Evolutionary conservation across 2,888 invertebrate species (phyloP), one percentile per base, ranked within the genome.

Genomic region (Dromius quadrimaculatus): DNA sequence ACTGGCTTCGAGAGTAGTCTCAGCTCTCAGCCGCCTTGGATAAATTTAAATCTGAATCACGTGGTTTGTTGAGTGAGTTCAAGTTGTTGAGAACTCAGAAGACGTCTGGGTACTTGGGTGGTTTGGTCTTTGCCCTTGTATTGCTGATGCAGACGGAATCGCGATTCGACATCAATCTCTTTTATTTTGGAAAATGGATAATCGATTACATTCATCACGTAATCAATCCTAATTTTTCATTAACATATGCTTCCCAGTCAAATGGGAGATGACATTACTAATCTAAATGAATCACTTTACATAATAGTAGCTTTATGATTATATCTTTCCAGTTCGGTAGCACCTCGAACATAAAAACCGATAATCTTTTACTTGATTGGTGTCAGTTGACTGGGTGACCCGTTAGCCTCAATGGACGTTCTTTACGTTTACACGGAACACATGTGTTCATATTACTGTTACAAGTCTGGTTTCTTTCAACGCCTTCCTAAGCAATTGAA

Each of bases 11-110:
- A 38, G 38, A 28, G 61, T 61, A 4, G 61, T 15, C 38, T 36
- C 20, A n/a, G 11, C 8, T 50, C 20, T 11, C 50, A 20, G 9
- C 57, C 11, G 17, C 57, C 9, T 2, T n/a, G 64, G 15, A 47
- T 65, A 65, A 65, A 65, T 65, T 65, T 65, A 65, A 65, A 65
- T 54, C 34, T 38, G 36, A 38, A 54, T 65, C 65, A 65, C 65
- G 65, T 65, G 65, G 65, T 64, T 32, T 45, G 11, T 13, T 23
- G 23, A 50, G 11, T 38, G 2, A 38, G n/a, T 6, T 6, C n/a
- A 38, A 38, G 5, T 11, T n/a, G 28, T 8, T 28, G 8, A 5
- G 8, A 8, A 28, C 28, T 28, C 28, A 5, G 28, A 28, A 28
- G 28, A 28, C 28, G n/a, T 28, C 28, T 28, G 8, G 28, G n/a